Evolutionary conservation across 2,888 invertebrate genomes (phyloP).

Genomic region (Netelia virgata): DNA sequence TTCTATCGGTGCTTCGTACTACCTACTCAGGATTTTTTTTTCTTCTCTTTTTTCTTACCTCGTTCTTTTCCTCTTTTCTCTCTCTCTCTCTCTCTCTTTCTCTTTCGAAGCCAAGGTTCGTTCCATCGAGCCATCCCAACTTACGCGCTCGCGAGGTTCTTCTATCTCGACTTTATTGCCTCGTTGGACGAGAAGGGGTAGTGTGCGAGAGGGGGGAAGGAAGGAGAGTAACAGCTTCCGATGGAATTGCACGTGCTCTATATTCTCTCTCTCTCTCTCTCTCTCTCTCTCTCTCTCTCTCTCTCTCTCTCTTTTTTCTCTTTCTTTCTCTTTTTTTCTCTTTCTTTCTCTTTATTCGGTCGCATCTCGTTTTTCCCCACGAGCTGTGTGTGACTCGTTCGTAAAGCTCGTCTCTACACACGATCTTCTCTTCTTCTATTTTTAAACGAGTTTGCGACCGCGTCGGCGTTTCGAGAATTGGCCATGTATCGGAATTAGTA

Average conservation of each 20-base stretch:
- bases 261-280: not conserved
- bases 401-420: constrained; percentile 36
- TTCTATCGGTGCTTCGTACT: constrained; percentile 55
- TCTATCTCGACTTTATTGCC: constrained; percentile 68
- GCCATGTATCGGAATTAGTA: constrained; percentile 42
- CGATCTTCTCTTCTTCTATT: not conserved
- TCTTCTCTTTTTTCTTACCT: constrained; percentile 12
- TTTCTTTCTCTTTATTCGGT: constrained; percentile 1
- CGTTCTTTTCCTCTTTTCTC: too few relatives aligned
- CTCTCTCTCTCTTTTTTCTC: too few relatives aligned
- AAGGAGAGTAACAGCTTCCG: constrained; percentile 48
- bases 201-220: constrained; percentile 10
- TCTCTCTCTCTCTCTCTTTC: constrained; percentile 25
- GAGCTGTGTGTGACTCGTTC: constrained; percentile 33
- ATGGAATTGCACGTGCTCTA: constrained; percentile 54
- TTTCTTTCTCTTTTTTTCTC: too few relatives aligned
- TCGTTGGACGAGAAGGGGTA: constrained; percentile 52
- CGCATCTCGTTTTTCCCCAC: constrained; percentile 30
- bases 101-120: constrained; percentile 14
- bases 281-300: too few relatives aligned
- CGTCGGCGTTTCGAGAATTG: constrained; percentile 12
- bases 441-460: not conserved
- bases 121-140: constrained; percentile 53
- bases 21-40: constrained; percentile 53
- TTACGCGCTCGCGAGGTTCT: constrained; percentile 59